phyloP scores from a whole-genome alignment of 2,888 invertebrate genomes.

The Copidosoma aretas region DNA sequence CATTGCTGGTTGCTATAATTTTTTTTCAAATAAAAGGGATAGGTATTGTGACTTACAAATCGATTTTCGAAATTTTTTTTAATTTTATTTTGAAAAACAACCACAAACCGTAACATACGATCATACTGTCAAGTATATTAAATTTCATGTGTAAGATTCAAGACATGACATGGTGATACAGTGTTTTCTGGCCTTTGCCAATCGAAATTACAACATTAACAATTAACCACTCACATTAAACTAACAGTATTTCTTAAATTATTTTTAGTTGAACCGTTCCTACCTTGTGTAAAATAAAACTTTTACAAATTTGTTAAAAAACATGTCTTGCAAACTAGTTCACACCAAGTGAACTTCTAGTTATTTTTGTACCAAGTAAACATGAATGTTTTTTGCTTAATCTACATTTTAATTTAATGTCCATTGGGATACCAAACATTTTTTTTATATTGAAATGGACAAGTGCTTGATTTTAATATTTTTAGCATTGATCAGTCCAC shows the following conservation, averaged over 20 bases:
- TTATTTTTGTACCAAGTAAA: too few relatives aligned
- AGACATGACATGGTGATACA: conserved; percentile 17
- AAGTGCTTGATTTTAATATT: conserved; percentile 23
- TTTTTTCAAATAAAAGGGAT: too few relatives aligned
- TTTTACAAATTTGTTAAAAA: conserved; percentile 16
- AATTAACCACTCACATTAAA: conserved; percentile 13
- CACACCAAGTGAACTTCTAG: too few relatives aligned
- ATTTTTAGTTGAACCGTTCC: conserved; percentile 4
- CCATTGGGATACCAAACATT: conserved; percentile 16
- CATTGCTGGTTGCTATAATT: too few relatives aligned
- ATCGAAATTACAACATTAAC: conserved; percentile 16
- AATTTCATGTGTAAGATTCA: conserved; percentile 13
- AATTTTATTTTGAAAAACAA: conserved; percentile 35
- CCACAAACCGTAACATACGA: conserved; percentile 36
- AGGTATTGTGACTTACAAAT: too few relatives aligned
- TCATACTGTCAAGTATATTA: conserved; percentile 25
- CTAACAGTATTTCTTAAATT: conserved; percentile 15
- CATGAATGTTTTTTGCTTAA: too few relatives aligned
- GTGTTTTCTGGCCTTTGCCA: conserved; percentile 5
- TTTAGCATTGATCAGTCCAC: conserved; percentile 21
- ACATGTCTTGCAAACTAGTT: conserved; percentile 1
- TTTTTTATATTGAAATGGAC: conserved; percentile 28
- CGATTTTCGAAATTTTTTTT: conserved; percentile 27
- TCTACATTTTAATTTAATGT: conserved; percentile 4
- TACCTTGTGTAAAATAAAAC: conserved; percentile 12